Evolutionary conservation across 2,113 vertebrate genomes (phyloP).

Genomic region (Dipodomys stephensi): DNA sequence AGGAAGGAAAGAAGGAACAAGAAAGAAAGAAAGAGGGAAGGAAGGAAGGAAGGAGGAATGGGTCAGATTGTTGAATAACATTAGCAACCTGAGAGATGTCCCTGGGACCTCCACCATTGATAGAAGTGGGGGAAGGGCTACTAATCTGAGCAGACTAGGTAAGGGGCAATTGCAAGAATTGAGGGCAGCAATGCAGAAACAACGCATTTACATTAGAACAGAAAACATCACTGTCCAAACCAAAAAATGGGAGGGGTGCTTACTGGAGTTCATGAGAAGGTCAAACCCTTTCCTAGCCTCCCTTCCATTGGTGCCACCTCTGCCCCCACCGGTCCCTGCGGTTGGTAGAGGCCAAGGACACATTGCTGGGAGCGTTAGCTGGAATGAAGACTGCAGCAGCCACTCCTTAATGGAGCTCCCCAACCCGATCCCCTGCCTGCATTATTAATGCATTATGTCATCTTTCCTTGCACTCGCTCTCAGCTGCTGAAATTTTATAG

Average conservation of each 20-base stretch:
- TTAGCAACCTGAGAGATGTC: neutral
- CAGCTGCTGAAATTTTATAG: constrained; percentile 72
- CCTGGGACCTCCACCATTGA: neutral
- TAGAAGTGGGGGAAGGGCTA: neutral
- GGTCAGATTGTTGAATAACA: neutral
- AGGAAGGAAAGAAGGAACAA: too few species aligned
- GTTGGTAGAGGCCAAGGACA: constrained; percentile 52
- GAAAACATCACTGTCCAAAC: constrained; percentile 27
- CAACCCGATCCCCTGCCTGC: constrained; percentile 36
- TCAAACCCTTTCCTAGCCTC: neutral
- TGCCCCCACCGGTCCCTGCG: neutral
- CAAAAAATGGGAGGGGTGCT: neutral
- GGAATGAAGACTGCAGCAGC: neutral
- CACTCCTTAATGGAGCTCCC: constrained; percentile 57
- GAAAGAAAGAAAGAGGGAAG: neutral
- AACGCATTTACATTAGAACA: neutral
- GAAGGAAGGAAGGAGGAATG: neutral
- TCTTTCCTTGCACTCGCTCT: constrained; percentile 73
- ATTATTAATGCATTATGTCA: constrained; percentile 72
- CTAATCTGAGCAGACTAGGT: neutral
- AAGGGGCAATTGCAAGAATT: neutral
- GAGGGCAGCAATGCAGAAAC: neutral
- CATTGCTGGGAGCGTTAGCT: neutral
- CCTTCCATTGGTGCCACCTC: neutral
- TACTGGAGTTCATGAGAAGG: neutral